Base-by-base conservation (phyloP, 1,140 invertebrate species). In the Babylonia areolata region DNA sequence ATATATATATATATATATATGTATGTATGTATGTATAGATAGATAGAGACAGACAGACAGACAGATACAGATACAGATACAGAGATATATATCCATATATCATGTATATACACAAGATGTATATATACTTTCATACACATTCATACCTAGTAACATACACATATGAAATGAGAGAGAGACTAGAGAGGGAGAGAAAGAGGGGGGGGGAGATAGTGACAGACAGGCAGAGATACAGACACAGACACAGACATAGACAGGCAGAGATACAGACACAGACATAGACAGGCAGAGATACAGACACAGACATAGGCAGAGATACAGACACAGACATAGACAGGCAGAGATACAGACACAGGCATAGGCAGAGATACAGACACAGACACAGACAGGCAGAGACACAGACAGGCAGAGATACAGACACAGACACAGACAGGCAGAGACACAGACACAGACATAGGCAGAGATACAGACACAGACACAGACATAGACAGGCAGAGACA, bases 141-240 rank as follows among this genome's bases (percentile, higher is more conserved):
- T n/a, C n/a, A n/a, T n/a, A n/a, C n/a, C n/a, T n/a, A n/a, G n/a
- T n/a, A n/a, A n/a, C n/a, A n/a, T n/a, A n/a, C n/a, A n/a, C n/a
- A n/a, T n/a, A n/a, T n/a, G n/a, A 83, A 83, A 12, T 71, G 58
- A 37, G 31, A 84, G 31, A 37, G 64, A 31, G 69, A n/a, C 20
- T 51, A 5, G 2, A 6, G 20, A 39, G n/a, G 35, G 9, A n/a
- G n/a, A 28, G n/a, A 51, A 12, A 31, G 40, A 40, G 37, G 28
- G n/a, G 46, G 39, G 17, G 39, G 35, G 73, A 64, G 58, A 64
- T 12, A 64, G 46, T 23, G 58, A 64, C 20, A 64, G 58, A 64
- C n/a, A n/a, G 9, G 2, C 15, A 64, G 58, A 64, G 58, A 64
- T 6, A 64, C 15, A 64, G 58, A 64, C 20, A 64, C 15, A 64